Evolutionary conservation across 2,888 invertebrate species (phyloP), one percentile per base, ranked within the genome.

Genomic region (Aporophyla lueneburgensis): DNA sequence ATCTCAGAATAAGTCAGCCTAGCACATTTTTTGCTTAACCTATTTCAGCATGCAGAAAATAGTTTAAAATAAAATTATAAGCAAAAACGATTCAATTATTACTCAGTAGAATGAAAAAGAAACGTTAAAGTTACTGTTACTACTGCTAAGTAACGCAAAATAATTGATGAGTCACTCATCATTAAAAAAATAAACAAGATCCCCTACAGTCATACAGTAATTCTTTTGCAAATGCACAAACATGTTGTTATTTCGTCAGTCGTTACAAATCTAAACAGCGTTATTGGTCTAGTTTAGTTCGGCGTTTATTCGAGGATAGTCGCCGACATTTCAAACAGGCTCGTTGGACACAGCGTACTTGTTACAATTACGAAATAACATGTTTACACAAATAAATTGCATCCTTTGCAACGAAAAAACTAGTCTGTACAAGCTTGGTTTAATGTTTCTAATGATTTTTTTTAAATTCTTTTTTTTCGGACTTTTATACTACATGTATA

Each of bases 241-340:
- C 65, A 59, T 43, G n/a, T 56, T 71, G 65, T 49, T 67, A 68
- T 87, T 85, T 82, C 86, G 51, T 74, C 75, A 83, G 54, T 62
- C 12, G 81, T 72, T 71, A 76, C 76, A 85, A 79, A 82, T 87
- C 66, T 68, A 73, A 83, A 70, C 70, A 49, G 82, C 78, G 77
- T 86, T 85, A 89, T 87, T 89, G 91, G 81, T 92, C 93, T 86
- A 91, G 91, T 93, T 93, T 91, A 86, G 89, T 87, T 88, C 85
- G 74, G 61, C 73, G 85, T 33, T 59, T 33, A 85, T 90, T 89
- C 80, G 82, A 80, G 73, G 86, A 90, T 87, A 87, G 86, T 85
- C 83, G 88, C 81, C 91, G 90, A 91, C 92, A 92, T 93, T 93
- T 91, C 83, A 89, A 94, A 93, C 93, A 87, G 87, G 93, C 90